Percentiles rank a stretch among this genome's conserved stretches.
Evolutionary conservation across 2,888 invertebrate genomes (phyloP).

Genomic region (Halictus ligatus): DNA sequence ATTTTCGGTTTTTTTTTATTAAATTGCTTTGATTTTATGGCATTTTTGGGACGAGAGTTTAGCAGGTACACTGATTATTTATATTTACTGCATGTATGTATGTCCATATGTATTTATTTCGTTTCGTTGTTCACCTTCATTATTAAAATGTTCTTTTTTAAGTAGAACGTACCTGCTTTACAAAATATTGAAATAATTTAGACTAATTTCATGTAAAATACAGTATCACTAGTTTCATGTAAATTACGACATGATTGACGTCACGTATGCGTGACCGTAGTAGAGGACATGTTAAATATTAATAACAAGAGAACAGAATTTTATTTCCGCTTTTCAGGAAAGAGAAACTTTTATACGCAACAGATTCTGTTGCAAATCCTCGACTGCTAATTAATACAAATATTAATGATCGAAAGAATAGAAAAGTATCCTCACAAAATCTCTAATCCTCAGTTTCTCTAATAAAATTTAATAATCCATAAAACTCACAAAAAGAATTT

Average conservation of each 20-base stretch:
- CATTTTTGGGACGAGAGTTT: no score
- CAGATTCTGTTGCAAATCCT: no score
- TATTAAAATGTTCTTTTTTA: no score
- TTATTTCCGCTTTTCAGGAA: neutral
- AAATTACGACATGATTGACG: neutral
- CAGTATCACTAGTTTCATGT: neutral
- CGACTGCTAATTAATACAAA: no score
- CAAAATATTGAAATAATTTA: neutral
- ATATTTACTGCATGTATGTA: no score
- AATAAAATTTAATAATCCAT: neutral
- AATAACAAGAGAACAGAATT: neutral
- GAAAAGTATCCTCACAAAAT: no score
- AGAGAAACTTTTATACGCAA: neutral
- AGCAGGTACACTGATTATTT: no score
- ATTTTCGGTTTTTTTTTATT: no score
- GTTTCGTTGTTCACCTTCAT: no score
- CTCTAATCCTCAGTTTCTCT: no score
- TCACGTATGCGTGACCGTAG: neutral
- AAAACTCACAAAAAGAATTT: neutral
- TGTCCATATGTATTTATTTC: no score
- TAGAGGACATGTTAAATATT: neutral
- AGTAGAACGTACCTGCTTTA: neutral
- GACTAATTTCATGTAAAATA: neutral
- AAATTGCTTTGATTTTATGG: no score
- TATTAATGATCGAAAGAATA: neutral